A percentile compares a stretch with the other conserved stretches of the same genome.
phyloP scores from a whole-genome alignment of 2,888 invertebrate genomes.

The Aporophyla lueneburgensis region DNA sequence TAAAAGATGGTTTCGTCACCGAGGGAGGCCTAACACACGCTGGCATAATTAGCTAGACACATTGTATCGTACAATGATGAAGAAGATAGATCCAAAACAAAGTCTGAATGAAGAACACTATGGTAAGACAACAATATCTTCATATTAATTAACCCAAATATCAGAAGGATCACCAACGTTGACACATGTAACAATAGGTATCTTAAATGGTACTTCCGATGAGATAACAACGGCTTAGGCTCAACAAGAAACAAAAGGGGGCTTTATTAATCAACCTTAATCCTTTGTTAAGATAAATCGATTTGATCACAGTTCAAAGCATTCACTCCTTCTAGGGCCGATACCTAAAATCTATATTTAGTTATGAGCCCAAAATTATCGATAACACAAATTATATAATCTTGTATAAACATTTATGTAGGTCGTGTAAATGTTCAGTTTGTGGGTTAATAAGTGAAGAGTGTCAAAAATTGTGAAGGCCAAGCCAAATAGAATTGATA shows the following conservation, averaged over 20 bases:
- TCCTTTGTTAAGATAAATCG: conserved; percentile 51
- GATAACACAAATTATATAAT: not conserved
- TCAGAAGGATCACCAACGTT: not conserved
- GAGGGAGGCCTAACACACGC: not conserved
- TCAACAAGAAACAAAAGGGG: conserved; percentile 49
- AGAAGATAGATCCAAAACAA: not conserved
- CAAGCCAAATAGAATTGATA: not conserved
- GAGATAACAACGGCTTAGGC: conserved; percentile 36
- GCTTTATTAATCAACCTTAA: conserved; percentile 54
- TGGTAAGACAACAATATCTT: not conserved
- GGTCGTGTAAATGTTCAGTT: not conserved
- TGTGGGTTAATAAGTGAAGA: not conserved
- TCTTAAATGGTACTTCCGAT: conserved; percentile 16
- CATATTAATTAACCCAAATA: not conserved
- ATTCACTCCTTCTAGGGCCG: conserved; percentile 14
- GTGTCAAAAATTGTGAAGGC: not conserved
- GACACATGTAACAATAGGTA: conserved; percentile 13
- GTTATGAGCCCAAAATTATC: not conserved
- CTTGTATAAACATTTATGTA: no score
- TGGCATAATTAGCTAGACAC: not conserved
- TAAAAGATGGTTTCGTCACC: not conserved
- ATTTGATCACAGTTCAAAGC: conserved; percentile 43
- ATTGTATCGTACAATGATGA: not conserved
- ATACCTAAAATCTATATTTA: conserved; percentile 9
- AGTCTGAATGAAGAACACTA: not conserved